Evolutionary conservation across 2,888 invertebrate genomes (phyloP), one percentile per base, ranked within the genome.

Genomic region (Alloscopus bannaensis): DNA sequence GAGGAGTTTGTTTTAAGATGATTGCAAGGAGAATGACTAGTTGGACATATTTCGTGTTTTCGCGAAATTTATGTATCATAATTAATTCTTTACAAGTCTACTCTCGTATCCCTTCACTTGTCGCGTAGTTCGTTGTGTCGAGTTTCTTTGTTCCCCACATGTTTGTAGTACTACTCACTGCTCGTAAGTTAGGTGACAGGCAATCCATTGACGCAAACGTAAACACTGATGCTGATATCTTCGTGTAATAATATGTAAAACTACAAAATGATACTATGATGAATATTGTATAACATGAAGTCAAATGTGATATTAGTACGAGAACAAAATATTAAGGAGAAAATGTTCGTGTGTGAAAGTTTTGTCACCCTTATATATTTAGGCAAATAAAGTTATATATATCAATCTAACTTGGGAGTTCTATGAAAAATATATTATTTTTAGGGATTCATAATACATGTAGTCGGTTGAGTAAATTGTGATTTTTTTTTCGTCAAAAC

Each of bases 281-380:
- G 24, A 3, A 42, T 50, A 66, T 22, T 64, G 47, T 64, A 28
- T 68, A 77, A 52, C 22, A 59, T 59, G 47, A 72, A 79, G 72
- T 79, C 79, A 79, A 79, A 79, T 79, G 79, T 79, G 79, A 79
- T 79, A 79, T 79, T 79, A 79, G 72, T 13, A 66, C 47, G 65
- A 66, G 62, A 72, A 59, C n/a, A 68, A 22, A 1, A 50, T 11
- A 66, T 11, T 60, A 62, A 60, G 8, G 68, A 72, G 72, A 79
- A 79, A 66, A 72, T 79, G 68, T 60, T 72, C 42, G 79, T 60
- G 79, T 73, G 79, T 68, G 57, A 79, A 72, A 68, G 72, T 79
- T 79, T 66, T 73, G 79, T 72, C 68, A 47, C 57, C 50, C 60
- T 52, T 47, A 60, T 62, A 66, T 29, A 52, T 66, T 50, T 52